Percentiles rank a stretch among this genome's conserved stretches.
Evolutionary conservation across 2,113 vertebrate genomes (phyloP).

Genomic region (Aptenodytes patagonicus): DNA sequence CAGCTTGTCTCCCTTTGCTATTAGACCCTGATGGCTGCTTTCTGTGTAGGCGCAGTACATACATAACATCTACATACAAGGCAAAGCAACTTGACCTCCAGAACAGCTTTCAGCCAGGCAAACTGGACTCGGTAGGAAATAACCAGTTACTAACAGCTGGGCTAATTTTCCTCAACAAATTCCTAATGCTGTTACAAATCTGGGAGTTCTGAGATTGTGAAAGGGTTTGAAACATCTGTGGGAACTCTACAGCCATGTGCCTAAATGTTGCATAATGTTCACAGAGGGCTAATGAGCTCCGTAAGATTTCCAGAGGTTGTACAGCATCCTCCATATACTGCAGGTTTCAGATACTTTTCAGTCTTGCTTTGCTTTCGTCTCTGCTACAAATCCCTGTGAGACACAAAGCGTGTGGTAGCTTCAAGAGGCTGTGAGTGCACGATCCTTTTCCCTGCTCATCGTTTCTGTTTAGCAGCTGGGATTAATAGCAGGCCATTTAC

Average conservation of each 20-base stretch:
- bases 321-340: neutral
- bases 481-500: neutral
- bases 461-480: neutral
- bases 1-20: neutral
- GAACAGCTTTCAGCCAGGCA: neutral
- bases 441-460: rapidly evolving
- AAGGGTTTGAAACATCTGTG: neutral
- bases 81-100: neutral
- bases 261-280: neutral
- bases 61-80: neutral
- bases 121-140: neutral
- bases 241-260: neutral
- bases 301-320: neutral
- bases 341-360: neutral
- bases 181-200: neutral
- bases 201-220: neutral
- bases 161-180: neutral
- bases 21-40: neutral
- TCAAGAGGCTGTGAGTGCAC: neutral
- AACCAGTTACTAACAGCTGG: neutral
- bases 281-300: neutral
- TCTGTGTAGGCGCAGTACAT: neutral
- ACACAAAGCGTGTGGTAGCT: neutral
- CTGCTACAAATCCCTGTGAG: neutral
- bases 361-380: neutral